Conservation (phyloP, 2,888 invertebrate genomes). For the Euplexia lucipara region DNA sequence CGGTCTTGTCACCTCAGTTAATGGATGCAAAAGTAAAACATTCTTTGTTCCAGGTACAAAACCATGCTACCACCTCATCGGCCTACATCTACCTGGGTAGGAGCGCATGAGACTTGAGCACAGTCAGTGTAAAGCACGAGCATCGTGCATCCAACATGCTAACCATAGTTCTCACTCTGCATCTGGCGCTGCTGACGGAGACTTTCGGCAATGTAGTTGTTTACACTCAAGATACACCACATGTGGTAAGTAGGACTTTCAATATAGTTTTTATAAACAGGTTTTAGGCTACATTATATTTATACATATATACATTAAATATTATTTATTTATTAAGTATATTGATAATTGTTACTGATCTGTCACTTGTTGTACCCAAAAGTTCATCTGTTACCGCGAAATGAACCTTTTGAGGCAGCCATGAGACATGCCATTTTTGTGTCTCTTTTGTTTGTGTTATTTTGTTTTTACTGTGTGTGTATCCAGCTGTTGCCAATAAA, state of each 20-base stretch:
- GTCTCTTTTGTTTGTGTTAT: no score
- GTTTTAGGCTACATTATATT: no score
- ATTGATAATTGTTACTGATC: no score
- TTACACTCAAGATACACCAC: constrained; percentile 76
- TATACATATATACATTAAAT: no score
- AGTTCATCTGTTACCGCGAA: no score
- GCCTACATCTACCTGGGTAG: constrained; percentile 56
- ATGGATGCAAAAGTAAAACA: background rate
- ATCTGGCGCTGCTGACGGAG: constrained; percentile 73
- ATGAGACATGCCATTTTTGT: no score
- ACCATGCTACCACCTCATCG: constrained; percentile 69
- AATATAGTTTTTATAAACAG: no score
- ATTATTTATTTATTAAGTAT: no score
- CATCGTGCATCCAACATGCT: constrained; percentile 71
- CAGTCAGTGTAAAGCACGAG: constrained; percentile 29
- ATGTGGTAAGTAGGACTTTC: constrained; percentile 72
- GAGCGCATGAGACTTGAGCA: constrained; percentile 70
- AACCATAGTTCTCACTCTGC: constrained; percentile 64
- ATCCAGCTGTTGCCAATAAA: no score
- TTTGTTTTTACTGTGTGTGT: no score
- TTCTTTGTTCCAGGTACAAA: constrained; percentile 58
- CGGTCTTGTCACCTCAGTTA: background rate
- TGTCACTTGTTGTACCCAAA: no score
- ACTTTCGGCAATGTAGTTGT: constrained; percentile 77
- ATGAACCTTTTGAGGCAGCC: no score